Conservation (phyloP, 2,888 invertebrate species). For the Chrysolina americana region DNA sequence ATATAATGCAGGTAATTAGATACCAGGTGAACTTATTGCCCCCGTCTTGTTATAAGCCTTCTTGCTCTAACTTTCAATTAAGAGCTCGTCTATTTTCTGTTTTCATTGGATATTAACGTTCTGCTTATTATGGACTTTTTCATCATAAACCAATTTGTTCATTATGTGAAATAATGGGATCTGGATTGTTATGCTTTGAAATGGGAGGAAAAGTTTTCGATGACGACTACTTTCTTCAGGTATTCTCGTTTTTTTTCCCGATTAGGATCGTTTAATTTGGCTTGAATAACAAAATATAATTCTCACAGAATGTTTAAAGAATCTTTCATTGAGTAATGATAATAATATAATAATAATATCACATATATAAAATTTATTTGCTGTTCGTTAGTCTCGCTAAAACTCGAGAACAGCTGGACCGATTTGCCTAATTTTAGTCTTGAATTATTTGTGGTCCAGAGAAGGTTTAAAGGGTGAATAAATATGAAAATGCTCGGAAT, state of each 20-base stretch:
- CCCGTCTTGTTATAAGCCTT: slow-evolving; percentile 57
- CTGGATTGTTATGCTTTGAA: background rate
- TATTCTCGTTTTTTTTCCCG: background rate
- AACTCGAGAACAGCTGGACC: no score
- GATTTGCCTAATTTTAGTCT: no score
- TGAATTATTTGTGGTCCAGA: no score
- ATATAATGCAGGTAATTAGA: slow-evolving; percentile 56
- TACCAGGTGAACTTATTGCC: slow-evolving; percentile 56
- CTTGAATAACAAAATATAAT: background rate
- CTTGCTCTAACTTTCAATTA: slow-evolving; percentile 57
- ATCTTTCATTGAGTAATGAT: no score
- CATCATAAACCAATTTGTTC: slow-evolving; percentile 25
- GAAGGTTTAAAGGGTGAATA: no score
- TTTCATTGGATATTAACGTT: slow-evolving; percentile 34
- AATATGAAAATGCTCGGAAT: no score
- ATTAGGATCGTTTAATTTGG: background rate
- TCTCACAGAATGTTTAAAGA: no score
- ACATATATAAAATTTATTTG: no score
- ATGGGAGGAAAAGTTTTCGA: background rate
- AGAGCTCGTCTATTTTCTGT: slow-evolving; percentile 48
- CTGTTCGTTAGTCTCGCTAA: no score
- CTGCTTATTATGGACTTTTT: slow-evolving; percentile 25
- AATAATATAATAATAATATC: no score
- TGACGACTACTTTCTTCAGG: background rate
- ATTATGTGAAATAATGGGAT: slow-evolving; percentile 12